Evolutionary conservation across 2,113 vertebrate species (phyloP), one percentile per base, ranked within the genome.

Genomic region (Geothlypis trichas): DNA sequence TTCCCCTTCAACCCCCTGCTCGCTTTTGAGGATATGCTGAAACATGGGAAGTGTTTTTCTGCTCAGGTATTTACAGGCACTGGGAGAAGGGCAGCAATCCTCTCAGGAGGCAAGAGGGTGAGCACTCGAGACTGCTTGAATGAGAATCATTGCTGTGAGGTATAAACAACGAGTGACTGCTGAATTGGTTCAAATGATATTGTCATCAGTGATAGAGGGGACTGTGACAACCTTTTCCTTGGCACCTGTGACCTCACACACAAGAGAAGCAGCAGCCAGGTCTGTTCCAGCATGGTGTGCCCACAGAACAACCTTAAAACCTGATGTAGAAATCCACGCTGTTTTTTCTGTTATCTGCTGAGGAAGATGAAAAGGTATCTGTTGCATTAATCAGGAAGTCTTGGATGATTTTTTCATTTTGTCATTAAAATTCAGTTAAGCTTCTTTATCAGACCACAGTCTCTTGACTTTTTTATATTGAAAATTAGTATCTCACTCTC

Each of bases 241-340:
- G 18, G 37, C 5, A 52, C 7, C 18, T 35, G 24, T 1, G 2
- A 55, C 23, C 22, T 54, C 52, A 39, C 22, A n/a, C 1, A 1
- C 0, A 2, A 59, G 41, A 66, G 37, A 39, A 59, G 35, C 13
- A 8, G 51, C 2, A 4, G 20, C 18, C 12, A 57, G 11, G 10
- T 49, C 59, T 54, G n/a, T 14, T 74, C 46, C 3, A 5, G 33
- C 4, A 28, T 41, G 39, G 35, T 30, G 10, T 11, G 13, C 62
- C 27, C 47, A 30, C 20, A 72, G 12, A 63, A 51, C 1, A 2
- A 16, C 44, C 11, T 31, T 52, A 44, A 47, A 74, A 31, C 20
- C 15, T 3, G 6, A 17, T n/a, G 17, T n/a, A 65, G 76, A 88
- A 88, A 68, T 11, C 20, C 15, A n/a, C 0, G 0, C 28, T 47